phyloP scores from a whole-genome alignment of 2,797 vertebrate species.

The Scomberomorus guttatus region DNA sequence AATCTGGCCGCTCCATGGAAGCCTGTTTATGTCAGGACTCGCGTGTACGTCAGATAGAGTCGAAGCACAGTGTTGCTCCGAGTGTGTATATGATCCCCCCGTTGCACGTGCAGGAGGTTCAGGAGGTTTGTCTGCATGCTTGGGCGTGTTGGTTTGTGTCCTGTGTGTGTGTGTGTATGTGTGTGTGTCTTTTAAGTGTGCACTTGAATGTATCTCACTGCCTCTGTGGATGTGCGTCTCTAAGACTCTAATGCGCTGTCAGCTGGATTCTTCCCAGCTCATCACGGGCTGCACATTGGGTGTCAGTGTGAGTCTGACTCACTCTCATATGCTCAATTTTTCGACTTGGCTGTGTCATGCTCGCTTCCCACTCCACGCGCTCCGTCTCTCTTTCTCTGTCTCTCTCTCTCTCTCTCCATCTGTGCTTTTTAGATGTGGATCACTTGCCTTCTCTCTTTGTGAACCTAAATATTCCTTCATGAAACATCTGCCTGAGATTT shows the following conservation, averaged over 20 bases:
- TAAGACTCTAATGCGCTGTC: constrained; percentile 79
- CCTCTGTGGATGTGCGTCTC: constrained; percentile 65
- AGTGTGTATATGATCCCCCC: constrained; percentile 28
- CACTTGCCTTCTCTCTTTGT: constrained; percentile 63
- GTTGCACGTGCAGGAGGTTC: constrained; percentile 33
- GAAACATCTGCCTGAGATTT: constrained; percentile 72
- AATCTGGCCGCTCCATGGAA: constrained; percentile 49
- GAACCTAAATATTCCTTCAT: constrained; percentile 49
- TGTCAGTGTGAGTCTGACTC: constrained; percentile 84
- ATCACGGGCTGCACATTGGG: constrained; percentile 77
- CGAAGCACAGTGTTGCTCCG: constrained; percentile 31
- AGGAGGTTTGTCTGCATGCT: constrained; percentile 24
- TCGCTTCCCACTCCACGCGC: constrained; percentile 60
- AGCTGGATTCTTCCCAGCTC: constrained; percentile 81
- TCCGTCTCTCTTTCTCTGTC: constrained; percentile 48
- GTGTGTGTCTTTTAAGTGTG: constrained; percentile 43
- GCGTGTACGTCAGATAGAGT: constrained; percentile 31
- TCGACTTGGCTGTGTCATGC: constrained; percentile 74
- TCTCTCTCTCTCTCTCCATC: constrained; percentile 55
- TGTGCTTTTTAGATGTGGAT: constrained; percentile 70
- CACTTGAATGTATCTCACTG: constrained; percentile 57
- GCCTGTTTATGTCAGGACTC: constrained; percentile 61
- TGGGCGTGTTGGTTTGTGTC: constrained; percentile 27
- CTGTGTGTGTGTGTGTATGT: constrained; percentile 5
- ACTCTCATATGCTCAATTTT: constrained; percentile 83